Evolutionary conservation across 1,140 invertebrate species (phyloP).

Genomic region (Drosophila guanche): DNA sequence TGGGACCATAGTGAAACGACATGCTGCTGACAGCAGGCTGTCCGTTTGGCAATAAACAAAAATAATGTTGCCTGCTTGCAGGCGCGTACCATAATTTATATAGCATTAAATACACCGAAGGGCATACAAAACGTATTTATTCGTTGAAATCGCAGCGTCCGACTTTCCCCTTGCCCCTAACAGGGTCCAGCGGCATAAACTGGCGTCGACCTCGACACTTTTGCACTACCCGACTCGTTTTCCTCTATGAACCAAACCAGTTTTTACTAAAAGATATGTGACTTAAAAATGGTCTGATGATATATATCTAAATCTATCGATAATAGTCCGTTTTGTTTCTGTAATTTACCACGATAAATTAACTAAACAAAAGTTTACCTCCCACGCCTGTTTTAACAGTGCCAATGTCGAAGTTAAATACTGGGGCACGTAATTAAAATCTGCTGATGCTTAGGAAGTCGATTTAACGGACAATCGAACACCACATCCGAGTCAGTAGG

Average conservation of each 20-base stretch:
- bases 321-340: too few species aligned
- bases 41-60: constrained; percentile 61
- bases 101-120: constrained; percentile 65
- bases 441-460: constrained; percentile 34
- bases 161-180: constrained; percentile 25
- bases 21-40: constrained; percentile 60
- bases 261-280: too few species aligned
- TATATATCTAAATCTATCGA: too few species aligned
- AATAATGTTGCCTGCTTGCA: constrained; percentile 56
- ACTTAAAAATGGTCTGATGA: too few species aligned
- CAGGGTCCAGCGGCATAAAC: background rate
- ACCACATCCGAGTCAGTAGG: background rate
- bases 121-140: constrained; percentile 67
- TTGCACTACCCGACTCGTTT: too few species aligned
- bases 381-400: background rate
- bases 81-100: constrained; percentile 71
- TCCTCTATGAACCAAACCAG: too few species aligned
- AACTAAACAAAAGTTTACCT: constrained; percentile 47
- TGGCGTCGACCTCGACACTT: background rate
- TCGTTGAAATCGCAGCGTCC: constrained; percentile 65
- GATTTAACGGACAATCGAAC: constrained; percentile 21
- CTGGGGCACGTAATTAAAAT: constrained; percentile 63
- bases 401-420: constrained; percentile 7
- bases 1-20: too few species aligned
- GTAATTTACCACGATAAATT: constrained; percentile 62